Evolutionary conservation across 2,888 invertebrate genomes (phyloP), one percentile per base, ranked within the genome.

Genomic region (Pyrrhia umbra): DNA sequence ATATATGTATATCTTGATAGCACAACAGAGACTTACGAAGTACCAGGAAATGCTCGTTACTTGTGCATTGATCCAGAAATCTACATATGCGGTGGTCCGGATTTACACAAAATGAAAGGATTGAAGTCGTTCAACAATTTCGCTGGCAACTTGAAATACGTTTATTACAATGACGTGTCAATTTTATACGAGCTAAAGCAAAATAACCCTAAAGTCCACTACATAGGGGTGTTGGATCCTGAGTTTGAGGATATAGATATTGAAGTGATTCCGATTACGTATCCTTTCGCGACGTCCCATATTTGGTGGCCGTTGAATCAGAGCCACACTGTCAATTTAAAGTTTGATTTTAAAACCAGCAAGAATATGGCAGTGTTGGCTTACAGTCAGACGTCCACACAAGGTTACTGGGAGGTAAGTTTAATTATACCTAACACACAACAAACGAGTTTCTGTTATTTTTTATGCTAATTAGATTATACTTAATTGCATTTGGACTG

Each of bases 61-160:
- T 95, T 99, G 68, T 97, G 98, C 80, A 98, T 99, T 74, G 98
- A 99, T 94, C 98, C 99, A 34, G 98, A 98, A 91, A 98, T 99
- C 77, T 98, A 98, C 88, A 97, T 99, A 75, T 98, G 98, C 49
- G 98, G 98, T 15, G 98, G 98, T 2, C 97, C 98, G 1, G 97
- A 98, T 87, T 90, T 98, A 67, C 95, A 97, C 84, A 97, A 98
- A 90, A 97, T 97, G 94, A 96, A 96, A 89, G 97, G 98, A 50
- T 93, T 98, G 77, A 96, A 96, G 83, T 98, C 97, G 62, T 96
- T 97, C 80, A 97, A 98, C 89, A 98, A 97, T 91, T 98, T 98
- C 87, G 97, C 97, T 78, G 98, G 99, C 21, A 98, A 98, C 79
- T 89, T 99, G 37, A 98, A 98, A 87, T 98, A 98, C 88, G 98